These are phyloP conservation scores for Craterocephalus amniculus DNA, from an alignment of 2,797 vertebrate genomes.

Conservation along the genomic window DNA sequence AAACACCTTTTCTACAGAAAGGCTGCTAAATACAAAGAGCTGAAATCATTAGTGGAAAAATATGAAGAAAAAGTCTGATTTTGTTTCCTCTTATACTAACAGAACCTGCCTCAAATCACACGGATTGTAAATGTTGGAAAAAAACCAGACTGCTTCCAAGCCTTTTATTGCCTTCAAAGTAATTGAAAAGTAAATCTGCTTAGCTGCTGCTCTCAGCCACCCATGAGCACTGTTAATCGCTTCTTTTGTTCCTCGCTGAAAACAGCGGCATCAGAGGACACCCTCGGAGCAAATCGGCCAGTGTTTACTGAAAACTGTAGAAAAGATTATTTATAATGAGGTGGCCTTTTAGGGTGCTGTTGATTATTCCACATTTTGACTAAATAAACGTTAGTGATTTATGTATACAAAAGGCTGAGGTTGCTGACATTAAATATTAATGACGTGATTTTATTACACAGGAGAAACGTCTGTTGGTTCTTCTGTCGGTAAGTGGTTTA, in stretches of 20 bases:
- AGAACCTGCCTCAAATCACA: not conserved
- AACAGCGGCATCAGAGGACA: constrained; percentile 19
- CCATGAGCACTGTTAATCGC: constrained; percentile 53
- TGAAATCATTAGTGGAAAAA: not conserved
- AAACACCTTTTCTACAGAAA: not conserved
- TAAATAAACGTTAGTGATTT: constrained; percentile 2
- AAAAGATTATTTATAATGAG: constrained; percentile 25
- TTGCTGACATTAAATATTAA: constrained; percentile 3
- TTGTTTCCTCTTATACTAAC: not conserved
- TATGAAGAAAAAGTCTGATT: not conserved
- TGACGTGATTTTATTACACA: constrained; percentile 12
- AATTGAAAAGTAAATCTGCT: constrained; percentile 63
- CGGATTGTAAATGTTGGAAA: not conserved
- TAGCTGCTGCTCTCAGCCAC: constrained; percentile 49
- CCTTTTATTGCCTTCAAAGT: constrained; percentile 34
- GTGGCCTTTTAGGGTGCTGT: constrained; percentile 17
- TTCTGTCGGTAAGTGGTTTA: not conserved
- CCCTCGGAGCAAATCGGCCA: constrained; percentile 18
- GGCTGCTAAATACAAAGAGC: not conserved
- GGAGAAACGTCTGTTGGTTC: constrained; percentile 1
- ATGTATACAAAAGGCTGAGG: not conserved
- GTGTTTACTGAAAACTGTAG: constrained; percentile 28
- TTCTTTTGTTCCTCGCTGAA: constrained; percentile 49
- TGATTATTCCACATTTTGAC: constrained; percentile 10
- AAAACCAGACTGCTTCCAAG: constrained; percentile 19